These are phyloP conservation scores for Drosophila mojavensis DNA, from an alignment of 1,140 invertebrate species.

Conservation along the genomic window DNA sequence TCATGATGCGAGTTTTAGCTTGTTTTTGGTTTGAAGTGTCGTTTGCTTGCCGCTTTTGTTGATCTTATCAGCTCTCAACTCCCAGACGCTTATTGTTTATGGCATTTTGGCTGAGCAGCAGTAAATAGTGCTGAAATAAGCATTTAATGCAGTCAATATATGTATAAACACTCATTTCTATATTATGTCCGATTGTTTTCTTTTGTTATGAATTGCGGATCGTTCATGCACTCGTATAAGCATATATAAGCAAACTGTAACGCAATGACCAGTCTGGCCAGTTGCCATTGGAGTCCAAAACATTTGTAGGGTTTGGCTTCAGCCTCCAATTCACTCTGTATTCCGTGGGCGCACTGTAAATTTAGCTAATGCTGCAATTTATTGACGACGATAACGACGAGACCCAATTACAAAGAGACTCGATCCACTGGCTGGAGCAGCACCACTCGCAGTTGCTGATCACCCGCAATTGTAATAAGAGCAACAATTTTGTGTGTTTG, in stretches of 20 bases:
- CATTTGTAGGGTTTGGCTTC: neutral
- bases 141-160: constrained; percentile 1
- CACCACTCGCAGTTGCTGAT: constrained; percentile 9
- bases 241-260: constrained; percentile 29
- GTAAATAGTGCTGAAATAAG: constrained; percentile 27
- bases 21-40: constrained; percentile 3
- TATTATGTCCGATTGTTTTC: neutral
- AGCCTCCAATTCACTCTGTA: constrained; percentile 32
- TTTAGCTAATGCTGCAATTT: constrained; percentile 56
- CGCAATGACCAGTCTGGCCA: constrained; percentile 11
- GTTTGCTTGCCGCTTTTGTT: neutral
- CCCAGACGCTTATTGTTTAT: constrained; percentile 33
- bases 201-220: constrained; percentile 35
- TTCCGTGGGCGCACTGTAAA: constrained; percentile 43
- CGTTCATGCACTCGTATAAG: neutral
- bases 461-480: constrained; percentile 6
- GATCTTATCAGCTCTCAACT: constrained; percentile 34
- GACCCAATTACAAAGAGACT: constrained; percentile 63
- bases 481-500: neutral
- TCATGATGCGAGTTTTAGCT: constrained; percentile 43
- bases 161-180: constrained; percentile 9
- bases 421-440: constrained; percentile 21
- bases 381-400: constrained; percentile 65
- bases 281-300: constrained; percentile 3
- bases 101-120: constrained; percentile 54